Evolutionary conservation across 2,113 vertebrate species (phyloP), one percentile per base, ranked within the genome.

Genomic region (Ceyx cyanopectus): DNA sequence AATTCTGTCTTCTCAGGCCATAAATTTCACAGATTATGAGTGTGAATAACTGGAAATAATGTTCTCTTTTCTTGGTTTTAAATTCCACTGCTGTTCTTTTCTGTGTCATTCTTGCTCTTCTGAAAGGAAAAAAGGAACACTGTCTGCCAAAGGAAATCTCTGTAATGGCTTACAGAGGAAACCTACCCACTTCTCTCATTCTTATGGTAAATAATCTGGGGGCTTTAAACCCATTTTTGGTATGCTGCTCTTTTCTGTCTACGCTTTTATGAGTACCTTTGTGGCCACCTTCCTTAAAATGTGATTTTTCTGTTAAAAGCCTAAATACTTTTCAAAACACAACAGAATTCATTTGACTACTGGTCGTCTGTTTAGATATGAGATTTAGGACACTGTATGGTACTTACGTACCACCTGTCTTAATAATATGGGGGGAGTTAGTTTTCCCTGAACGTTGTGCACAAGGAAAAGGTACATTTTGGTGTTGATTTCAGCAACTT

Each of bases 21-120:
- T 94, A 72, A 85, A 92, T 96, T 93, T 93, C 69, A 87, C 78
- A 74, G 75, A 61, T 88, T 94, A 72, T 79, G 48, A 78, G 65
- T 65, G 40, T 79, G 70, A 94, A 62, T 87, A 84, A 45, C 82
- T 86, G 76, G 90, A 96, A 95, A 73, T 26, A 75, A 48, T 58
- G 23, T 89, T 89, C 89, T 68, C 54, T 80, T 86, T 90, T 43
- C 70, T 57, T 69, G 41, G 10, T 79, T 94, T 89, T 80, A 89
- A 93, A 94, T 85, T 94, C n/a, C 32, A 63, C 50, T 65, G 65
- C 61, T 90, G 32, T 48, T 82, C 80, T 77, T 92, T 92, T 79
- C 68, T 6, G 56, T 78, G 43, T 73, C 62, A 46, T 87, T 85
- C 51, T 61, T 92, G 10, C 2, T 4, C 54, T 84, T 89, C 34